Base-by-base conservation (phyloP, 2,888 invertebrate species). In the Oscheius sp. region DNA sequence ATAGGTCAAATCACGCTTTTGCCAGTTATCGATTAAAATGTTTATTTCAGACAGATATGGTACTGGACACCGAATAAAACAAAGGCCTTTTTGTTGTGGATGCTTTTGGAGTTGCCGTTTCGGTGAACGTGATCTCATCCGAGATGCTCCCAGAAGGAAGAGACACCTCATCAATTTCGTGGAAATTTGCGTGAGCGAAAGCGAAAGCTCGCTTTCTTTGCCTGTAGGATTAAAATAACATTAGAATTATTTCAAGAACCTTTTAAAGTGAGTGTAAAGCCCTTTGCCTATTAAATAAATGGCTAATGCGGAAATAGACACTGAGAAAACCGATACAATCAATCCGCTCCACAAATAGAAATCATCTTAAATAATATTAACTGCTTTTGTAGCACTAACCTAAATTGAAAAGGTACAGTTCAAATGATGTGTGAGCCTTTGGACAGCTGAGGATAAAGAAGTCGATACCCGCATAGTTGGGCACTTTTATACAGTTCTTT, bases 311-410 rank as follows among this genome's bases (percentile, higher is more conserved):
- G 61, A 61, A 1, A 61, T 43, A 12, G 41, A 16, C 7, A 43
- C 43, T 7, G 61, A 61, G 21, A 61, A 61, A 13, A 43, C 7
- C 12, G 43, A 18, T n/a, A 61, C 61, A 16, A 43, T 43, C 5
- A 61, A 43, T 5, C 61, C 61, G 16, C 41, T 61, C 61, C 61
- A 61, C 2, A 61, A 43, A 61, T 61, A 61, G n/a, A 61, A 25
- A 43, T 61, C 61, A 6, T 61, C 61, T 61, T 6, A 45, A 61
- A 43, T 6, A 25, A 43, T 41, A 41, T n/a, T 7, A 5, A 61
- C 16, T n/a, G 18, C 7, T 61, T 41, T 2, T 21, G 58, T n/a
- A n/a, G n/a, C n/a, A 43, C n/a, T 13, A 41, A 61, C 61, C 61
- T 6, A 43, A 21, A 43, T 41, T 45, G n/a, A 43, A 61, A 18